Evolutionary conservation across 2,797 vertebrate species (phyloP).

Genomic region (Xenopus petersii): DNA sequence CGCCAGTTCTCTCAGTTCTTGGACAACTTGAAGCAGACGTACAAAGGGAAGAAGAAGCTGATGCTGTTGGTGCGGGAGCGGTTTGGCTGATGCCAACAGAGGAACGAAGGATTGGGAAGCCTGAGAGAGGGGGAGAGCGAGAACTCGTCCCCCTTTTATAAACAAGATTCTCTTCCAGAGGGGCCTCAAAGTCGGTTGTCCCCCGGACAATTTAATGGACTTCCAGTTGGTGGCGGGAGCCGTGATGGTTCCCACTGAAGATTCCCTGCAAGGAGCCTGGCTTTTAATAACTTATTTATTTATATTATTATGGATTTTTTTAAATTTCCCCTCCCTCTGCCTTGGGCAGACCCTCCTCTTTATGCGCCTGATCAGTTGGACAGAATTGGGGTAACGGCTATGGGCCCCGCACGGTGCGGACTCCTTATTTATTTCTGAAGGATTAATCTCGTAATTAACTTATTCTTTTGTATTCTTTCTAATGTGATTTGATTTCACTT

Average conservation of each 20-base stretch:
- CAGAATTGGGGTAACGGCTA: constrained; percentile 35
- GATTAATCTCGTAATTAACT: constrained; percentile 44
- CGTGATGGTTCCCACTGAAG: too few species aligned
- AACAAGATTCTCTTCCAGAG: constrained; percentile 27
- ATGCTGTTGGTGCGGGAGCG: constrained; percentile 65
- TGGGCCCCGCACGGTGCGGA: too few species aligned
- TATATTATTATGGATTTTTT: not conserved
- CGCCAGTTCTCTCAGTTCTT: constrained; percentile 62
- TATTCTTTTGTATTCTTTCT: constrained; percentile 27
- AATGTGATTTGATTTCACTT: not conserved
- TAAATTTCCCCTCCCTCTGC: constrained; percentile 52
- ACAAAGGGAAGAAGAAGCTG: constrained; percentile 68
- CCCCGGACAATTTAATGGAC: constrained; percentile 7
- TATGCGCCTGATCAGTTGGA: too few species aligned
- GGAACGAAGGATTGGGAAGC: not conserved
- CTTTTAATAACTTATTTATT: constrained; percentile 14
- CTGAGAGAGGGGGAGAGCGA: constrained; percentile 46
- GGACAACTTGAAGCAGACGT: constrained; percentile 66
- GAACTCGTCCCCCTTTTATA: not conserved
- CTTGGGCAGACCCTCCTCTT: constrained; percentile 14
- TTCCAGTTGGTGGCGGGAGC: too few species aligned
- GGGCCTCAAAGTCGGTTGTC: too few species aligned
- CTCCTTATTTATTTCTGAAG: constrained; percentile 37
- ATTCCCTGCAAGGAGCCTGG: constrained; percentile 34
- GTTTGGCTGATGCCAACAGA: constrained; percentile 56